phyloP scores from a whole-genome alignment of 2,113 vertebrate genomes.

The Bubo blakistoni region DNA sequence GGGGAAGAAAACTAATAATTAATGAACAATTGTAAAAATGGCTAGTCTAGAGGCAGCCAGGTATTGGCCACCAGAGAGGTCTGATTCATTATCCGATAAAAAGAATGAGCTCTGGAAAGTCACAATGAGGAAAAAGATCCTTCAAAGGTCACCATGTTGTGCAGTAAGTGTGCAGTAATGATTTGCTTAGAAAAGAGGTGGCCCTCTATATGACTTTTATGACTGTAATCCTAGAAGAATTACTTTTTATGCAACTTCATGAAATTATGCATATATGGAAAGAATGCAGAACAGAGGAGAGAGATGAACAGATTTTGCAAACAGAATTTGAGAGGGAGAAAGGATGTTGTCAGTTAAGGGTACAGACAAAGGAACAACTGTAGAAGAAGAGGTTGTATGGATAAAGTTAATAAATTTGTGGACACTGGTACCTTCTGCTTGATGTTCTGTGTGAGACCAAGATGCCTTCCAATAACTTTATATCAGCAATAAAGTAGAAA shows the following conservation, averaged over 20 bases:
- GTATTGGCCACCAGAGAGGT: background rate
- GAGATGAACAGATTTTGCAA: background rate
- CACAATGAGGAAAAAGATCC: background rate
- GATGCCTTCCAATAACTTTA: background rate
- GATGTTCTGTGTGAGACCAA: background rate
- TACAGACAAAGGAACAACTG: background rate
- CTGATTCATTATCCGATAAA: background rate
- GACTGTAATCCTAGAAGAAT: too few species aligned
- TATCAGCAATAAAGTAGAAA: background rate
- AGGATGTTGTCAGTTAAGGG: background rate
- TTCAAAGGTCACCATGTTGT: background rate
- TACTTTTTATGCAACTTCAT: background rate
- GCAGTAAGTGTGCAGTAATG: background rate
- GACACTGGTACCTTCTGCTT: background rate
- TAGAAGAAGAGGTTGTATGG: background rate
- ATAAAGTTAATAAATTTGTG: background rate
- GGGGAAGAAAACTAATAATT: background rate
- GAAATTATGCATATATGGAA: background rate
- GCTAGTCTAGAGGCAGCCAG: background rate
- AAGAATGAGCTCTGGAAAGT: background rate
- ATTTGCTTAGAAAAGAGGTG: background rate
- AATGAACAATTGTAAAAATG: background rate
- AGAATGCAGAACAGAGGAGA: background rate
- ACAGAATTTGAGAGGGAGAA: background rate
- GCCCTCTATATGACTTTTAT: too few species aligned